Evolutionary conservation across 2,113 vertebrate genomes (phyloP).

Genomic region (Echinops telfairi): DNA sequence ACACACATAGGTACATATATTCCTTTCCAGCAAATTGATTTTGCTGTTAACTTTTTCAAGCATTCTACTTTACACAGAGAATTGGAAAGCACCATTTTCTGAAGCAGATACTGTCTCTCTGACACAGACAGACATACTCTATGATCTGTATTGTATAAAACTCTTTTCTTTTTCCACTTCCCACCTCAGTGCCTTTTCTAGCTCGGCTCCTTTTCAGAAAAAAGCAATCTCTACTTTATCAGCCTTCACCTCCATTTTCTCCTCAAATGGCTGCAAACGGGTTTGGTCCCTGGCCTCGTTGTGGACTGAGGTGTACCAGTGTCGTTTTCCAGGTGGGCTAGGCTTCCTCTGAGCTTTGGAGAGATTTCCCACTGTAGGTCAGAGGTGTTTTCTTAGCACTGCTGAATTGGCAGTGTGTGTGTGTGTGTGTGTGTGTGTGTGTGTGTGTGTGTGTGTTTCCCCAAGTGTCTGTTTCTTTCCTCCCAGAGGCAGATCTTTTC

Average conservation of each 20-base stretch:
- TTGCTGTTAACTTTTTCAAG: slow-evolving; percentile 18
- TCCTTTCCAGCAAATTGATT: not conserved
- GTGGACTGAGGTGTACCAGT: not conserved
- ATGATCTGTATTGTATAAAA: not conserved
- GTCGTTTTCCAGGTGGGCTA: not conserved
- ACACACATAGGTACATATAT: not conserved
- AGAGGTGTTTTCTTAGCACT: not conserved
- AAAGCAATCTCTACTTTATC: not conserved
- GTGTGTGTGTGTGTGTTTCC: too few relatives aligned
- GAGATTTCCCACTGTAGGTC: not conserved
- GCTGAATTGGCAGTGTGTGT: not conserved
- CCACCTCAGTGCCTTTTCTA: not conserved
- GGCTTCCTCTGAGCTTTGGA: not conserved
- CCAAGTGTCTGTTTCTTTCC: not conserved
- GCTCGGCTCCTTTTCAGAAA: not conserved
- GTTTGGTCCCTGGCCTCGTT: not conserved
- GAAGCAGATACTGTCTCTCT: not conserved
- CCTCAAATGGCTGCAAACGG: not conserved
- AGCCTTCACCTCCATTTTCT: not conserved
- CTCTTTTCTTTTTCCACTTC: not conserved
- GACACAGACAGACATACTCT: not conserved
- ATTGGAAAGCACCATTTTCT: not conserved
- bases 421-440: too few relatives aligned
- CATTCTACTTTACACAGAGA: not conserved
- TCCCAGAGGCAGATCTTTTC: not conserved